Conservation (phyloP, 1,140 invertebrate genomes). For the Magallana gigas region DNA sequence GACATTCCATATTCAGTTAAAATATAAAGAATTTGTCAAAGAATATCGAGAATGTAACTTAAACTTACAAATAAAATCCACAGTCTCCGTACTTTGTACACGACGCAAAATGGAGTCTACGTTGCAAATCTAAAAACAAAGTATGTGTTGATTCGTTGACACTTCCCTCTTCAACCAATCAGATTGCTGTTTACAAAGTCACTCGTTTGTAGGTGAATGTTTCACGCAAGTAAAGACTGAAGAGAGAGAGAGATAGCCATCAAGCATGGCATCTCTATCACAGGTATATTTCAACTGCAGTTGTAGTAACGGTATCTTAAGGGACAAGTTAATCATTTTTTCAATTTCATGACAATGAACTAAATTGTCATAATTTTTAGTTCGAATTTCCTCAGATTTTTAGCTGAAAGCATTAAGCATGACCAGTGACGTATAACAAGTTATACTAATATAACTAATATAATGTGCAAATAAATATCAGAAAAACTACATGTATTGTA, state of each 20-base stretch:
- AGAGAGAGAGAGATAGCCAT: background rate
- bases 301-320: background rate
- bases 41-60: background rate
- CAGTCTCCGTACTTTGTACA: slow-evolving; percentile 38
- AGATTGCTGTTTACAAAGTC: background rate
- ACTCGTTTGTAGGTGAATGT: background rate
- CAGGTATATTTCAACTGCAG: background rate
- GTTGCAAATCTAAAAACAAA: slow-evolving; percentile 17
- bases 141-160: background rate
- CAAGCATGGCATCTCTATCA: background rate
- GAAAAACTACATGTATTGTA: background rate
- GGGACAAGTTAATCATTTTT: background rate
- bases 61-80: slow-evolving; percentile 18
- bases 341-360: background rate
- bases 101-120: slow-evolving; percentile 44
- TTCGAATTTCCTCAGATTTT: background rate
- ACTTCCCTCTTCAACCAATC: background rate
- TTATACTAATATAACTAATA: background rate
- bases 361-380: background rate
- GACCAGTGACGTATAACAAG: background rate
- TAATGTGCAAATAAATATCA: background rate
- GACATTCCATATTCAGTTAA: background rate
- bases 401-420: background rate
- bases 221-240: background rate
- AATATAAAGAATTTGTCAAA: background rate